Evolutionary conservation across 2,888 invertebrate genomes (phyloP).

Genomic region (Mesopsocus fuscifrons): DNA sequence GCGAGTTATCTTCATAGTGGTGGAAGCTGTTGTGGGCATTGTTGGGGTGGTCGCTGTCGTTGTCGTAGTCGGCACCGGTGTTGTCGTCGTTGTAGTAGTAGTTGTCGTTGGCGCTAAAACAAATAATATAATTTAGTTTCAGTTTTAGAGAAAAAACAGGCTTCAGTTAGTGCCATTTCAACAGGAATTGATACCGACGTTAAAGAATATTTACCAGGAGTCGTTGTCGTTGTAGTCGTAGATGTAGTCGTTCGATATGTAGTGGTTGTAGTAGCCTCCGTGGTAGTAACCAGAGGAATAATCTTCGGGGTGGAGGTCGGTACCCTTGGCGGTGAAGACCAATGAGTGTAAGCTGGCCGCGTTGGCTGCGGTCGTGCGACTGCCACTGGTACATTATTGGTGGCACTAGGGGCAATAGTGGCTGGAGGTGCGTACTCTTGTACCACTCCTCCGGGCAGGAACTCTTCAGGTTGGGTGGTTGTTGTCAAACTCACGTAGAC

Average conservation of each 20-base stretch:
- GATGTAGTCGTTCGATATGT: slow-evolving; percentile 21
- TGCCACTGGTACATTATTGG: slow-evolving; percentile 11
- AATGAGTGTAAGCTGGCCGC: slow-evolving; percentile 10
- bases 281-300: slow-evolving; percentile 15
- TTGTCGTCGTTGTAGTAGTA: slow-evolving; percentile 20
- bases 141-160: too few species aligned
- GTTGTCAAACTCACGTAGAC: neutral
- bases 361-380: slow-evolving; percentile 17
- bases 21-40: slow-evolving; percentile 19
- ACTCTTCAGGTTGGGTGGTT: neutral
- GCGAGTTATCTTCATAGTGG: slow-evolving; percentile 12
- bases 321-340: slow-evolving; percentile 15
- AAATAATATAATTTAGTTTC: too few species aligned
- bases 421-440: slow-evolving; percentile 3
- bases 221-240: slow-evolving; percentile 23
- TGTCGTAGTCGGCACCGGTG: slow-evolving; percentile 14
- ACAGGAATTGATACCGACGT: too few species aligned
- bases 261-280: slow-evolving; percentile 20
- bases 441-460: neutral
- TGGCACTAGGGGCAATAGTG: slow-evolving; percentile 8
- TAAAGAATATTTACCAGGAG: too few species aligned
- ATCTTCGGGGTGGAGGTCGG: slow-evolving; percentile 17
- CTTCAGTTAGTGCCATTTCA: too few species aligned
- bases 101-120: slow-evolving; percentile 22
- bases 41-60: slow-evolving; percentile 15